A percentile compares a stretch with the other conserved stretches of the same genome.
phyloP scores from a whole-genome alignment of 2,113 vertebrate species.

The Osmerus mordax region DNA sequence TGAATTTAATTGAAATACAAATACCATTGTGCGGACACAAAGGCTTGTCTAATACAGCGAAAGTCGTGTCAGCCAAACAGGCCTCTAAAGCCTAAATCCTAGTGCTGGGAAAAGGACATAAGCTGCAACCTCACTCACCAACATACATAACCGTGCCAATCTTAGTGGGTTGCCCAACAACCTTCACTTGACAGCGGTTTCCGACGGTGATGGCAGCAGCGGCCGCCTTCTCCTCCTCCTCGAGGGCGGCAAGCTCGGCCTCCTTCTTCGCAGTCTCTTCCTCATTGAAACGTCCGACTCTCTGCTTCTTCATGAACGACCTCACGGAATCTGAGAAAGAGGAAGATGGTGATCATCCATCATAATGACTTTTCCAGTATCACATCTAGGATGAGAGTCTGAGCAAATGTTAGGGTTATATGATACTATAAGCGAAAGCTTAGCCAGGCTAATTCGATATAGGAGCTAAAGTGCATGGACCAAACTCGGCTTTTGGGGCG shows the following conservation, averaged over 20 bases:
- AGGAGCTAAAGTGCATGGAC: too few species aligned
- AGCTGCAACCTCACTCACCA: slow-evolving; percentile 69
- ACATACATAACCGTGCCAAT: slow-evolving; percentile 85
- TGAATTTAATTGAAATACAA: too few species aligned
- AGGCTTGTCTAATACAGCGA: background rate
- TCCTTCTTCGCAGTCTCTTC: slow-evolving; percentile 69
- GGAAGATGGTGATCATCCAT: background rate
- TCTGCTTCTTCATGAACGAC: slow-evolving; percentile 82
- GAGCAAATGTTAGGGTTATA: too few species aligned
- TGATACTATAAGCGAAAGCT: background rate
- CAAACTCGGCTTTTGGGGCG: too few species aligned
- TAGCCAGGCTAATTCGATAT: too few species aligned
- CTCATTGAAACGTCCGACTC: slow-evolving; percentile 75
- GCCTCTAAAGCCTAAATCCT: slow-evolving; percentile 7
- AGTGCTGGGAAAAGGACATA: background rate
- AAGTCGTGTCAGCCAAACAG: slow-evolving; percentile 11
- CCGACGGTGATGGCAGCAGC: slow-evolving; percentile 75
- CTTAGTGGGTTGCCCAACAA: slow-evolving; percentile 75
- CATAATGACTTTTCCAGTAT: background rate
- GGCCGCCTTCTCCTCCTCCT: slow-evolving; percentile 69
- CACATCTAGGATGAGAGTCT: too few species aligned
- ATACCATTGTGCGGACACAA: background rate
- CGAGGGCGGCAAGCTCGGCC: slow-evolving; percentile 56
- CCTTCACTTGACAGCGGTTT: slow-evolving; percentile 77
- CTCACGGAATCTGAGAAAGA: slow-evolving; percentile 74